Conservation (phyloP, 2,888 invertebrate species). For the Beris chalybata region DNA sequence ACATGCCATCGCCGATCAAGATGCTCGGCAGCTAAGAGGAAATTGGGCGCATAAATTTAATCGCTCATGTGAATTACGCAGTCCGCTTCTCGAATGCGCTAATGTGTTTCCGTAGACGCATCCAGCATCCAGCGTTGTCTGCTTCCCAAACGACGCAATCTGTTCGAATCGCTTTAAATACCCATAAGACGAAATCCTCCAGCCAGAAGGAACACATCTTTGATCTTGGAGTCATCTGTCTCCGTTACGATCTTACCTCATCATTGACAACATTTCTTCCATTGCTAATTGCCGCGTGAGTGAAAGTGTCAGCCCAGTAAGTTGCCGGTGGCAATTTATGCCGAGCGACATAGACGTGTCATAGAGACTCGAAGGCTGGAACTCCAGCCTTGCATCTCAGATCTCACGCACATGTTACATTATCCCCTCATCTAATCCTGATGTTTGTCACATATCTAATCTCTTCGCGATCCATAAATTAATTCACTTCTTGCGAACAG, state of each 20-base stretch:
- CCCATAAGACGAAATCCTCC: neutral
- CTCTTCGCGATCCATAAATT: constrained; percentile 34
- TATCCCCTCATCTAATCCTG: constrained; percentile 19
- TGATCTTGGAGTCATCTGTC: constrained; percentile 31
- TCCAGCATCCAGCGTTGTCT: neutral
- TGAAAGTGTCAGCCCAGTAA: constrained; percentile 22
- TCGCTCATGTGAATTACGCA: constrained; percentile 9
- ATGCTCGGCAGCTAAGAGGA: constrained; percentile 37
- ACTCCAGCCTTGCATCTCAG: neutral
- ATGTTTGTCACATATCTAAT: constrained; percentile 26
- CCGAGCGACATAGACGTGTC: too few species aligned
- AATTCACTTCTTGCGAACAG: constrained; percentile 28
- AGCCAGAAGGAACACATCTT: constrained; percentile 12
- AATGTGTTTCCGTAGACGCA: neutral
- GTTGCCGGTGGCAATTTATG: neutral
- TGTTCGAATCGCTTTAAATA: constrained; percentile 1
- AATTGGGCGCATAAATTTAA: constrained; percentile 43
- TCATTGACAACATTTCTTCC: constrained; percentile 30
- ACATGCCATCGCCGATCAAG: constrained; percentile 38
- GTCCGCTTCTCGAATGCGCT: constrained; percentile 5
- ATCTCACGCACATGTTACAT: neutral
- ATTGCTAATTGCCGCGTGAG: constrained; percentile 27
- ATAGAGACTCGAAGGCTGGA: neutral
- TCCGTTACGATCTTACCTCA: constrained; percentile 11
- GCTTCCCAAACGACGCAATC: constrained; percentile 21